Base-by-base conservation (phyloP, 1,140 invertebrate genomes). In the Pachyrhynchus sulphureomaculatus region DNA sequence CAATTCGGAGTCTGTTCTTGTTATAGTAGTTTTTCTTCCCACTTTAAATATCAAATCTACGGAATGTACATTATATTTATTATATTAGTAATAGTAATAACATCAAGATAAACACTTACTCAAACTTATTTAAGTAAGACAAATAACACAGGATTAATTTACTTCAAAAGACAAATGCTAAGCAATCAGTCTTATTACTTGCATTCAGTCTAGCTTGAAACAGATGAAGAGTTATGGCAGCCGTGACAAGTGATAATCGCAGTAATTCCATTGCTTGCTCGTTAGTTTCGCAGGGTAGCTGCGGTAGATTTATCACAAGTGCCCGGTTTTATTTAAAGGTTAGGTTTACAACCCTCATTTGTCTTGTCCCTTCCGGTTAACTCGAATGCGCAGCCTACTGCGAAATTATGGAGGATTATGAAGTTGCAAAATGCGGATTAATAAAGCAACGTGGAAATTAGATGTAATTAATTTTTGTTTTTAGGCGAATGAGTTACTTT, bases 211-310 rank as follows among this genome's bases (percentile, higher is more conserved):
- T 41, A 44, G 47, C 57, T 60, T 41, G 52, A 45, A 63, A 63
- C 51, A 56, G 61, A 63, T 63, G 61, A 63, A 63, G 61, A 63
- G 61, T 63, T 63, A 63, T 63, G 52, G 47, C 34, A 29, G 34
- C 45, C 52, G 52, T 56, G 61, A 63, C 61, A 63, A 55, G 61
- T 56, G 61, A 63, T 63, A 63, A 63, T 63, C 61, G 61, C 53
- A 17, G 42, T 63, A 63, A 63, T 63, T 63, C 53, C 61, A 63
- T 63, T 56, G 61, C 52, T 53, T 54, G 44, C 61, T 63, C 42
- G 61, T 63, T 63, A 56, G 61, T 62, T 55, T 29, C 32, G 47
- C 45, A 13, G 47, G 58, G 39, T 54, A 26, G 24, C 52, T 12
- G 3, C 20, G 42, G 61, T 63, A 56, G 61, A 63, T 63, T 63